Conservation (phyloP, 2,888 invertebrate species). For the Drosophila austrosaltans region DNA sequence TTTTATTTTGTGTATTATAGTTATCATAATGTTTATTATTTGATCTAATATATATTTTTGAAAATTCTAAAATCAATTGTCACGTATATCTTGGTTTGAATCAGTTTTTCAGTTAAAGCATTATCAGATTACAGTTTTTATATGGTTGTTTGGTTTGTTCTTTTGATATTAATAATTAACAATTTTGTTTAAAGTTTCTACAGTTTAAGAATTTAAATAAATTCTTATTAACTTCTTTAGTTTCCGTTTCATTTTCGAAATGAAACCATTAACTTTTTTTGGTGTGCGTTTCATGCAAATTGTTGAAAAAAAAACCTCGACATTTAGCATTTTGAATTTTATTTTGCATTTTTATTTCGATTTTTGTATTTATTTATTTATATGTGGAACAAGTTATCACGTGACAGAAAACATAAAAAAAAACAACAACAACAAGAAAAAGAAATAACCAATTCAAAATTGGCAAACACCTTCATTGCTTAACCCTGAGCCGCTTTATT, state of each 20-base stretch:
- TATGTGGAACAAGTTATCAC: constrained; percentile 73
- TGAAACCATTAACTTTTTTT: constrained; percentile 18
- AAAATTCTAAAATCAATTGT: no score
- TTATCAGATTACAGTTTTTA: no score
- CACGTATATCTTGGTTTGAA: no score
- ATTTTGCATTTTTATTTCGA: constrained; percentile 15
- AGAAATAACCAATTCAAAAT: constrained; percentile 57
- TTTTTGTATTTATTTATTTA: constrained; percentile 42
- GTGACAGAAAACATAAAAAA: constrained; percentile 40
- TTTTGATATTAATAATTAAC: background rate
- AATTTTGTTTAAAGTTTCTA: background rate
- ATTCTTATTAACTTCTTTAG: background rate
- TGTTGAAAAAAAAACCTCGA: constrained; percentile 36
- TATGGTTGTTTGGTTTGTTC: no score
- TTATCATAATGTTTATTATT: no score
- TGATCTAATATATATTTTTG: no score
- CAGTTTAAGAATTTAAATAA: background rate
- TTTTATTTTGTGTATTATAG: no score
- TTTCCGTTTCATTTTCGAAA: constrained; percentile 20
- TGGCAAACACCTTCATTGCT: constrained; percentile 72
- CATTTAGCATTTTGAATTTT: constrained; percentile 42
- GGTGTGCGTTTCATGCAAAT: constrained; percentile 41
- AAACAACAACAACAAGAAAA: background rate
- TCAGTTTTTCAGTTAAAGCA: no score
- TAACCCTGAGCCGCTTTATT: constrained; percentile 77